Conservation (phyloP, 2,797 vertebrate species). For the Cynopterus sphinx region DNA sequence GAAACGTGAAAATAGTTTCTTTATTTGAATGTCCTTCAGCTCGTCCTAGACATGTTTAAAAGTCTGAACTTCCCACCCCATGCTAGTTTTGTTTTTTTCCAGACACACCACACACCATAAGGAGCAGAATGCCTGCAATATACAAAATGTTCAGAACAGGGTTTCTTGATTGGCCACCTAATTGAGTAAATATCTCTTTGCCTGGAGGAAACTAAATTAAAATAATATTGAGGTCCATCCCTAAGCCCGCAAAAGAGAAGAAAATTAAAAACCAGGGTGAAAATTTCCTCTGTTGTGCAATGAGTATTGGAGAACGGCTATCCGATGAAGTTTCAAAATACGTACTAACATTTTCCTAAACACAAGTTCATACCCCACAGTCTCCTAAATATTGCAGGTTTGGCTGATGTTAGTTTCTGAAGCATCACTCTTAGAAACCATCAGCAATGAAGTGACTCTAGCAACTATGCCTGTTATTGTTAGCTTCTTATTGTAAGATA, state of each 20-base stretch:
- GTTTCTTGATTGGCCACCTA: slow-evolving; percentile 52
- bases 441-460: background rate
- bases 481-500: background rate
- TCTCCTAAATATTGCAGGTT: background rate
- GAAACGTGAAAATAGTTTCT: background rate
- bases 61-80: background rate
- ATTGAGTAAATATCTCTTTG: slow-evolving; percentile 66
- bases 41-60: background rate
- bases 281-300: slow-evolving; percentile 55
- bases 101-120: background rate
- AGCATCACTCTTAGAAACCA: background rate
- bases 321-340: slow-evolving; percentile 50
- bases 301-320: background rate
- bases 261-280: slow-evolving; percentile 60
- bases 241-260: slow-evolving; percentile 51
- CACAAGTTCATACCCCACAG: background rate
- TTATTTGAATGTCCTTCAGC: background rate
- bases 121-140: background rate
- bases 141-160: slow-evolving; percentile 20
- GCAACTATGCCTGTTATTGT: background rate
- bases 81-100: slow-evolving; percentile 39
- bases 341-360: slow-evolving; percentile 32
- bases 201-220: slow-evolving; percentile 59
- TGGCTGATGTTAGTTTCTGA: background rate
- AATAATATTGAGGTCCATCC: slow-evolving; percentile 69